Evolutionary conservation across 2,888 invertebrate species (phyloP).

Genomic region (Gari tellinella): DNA sequence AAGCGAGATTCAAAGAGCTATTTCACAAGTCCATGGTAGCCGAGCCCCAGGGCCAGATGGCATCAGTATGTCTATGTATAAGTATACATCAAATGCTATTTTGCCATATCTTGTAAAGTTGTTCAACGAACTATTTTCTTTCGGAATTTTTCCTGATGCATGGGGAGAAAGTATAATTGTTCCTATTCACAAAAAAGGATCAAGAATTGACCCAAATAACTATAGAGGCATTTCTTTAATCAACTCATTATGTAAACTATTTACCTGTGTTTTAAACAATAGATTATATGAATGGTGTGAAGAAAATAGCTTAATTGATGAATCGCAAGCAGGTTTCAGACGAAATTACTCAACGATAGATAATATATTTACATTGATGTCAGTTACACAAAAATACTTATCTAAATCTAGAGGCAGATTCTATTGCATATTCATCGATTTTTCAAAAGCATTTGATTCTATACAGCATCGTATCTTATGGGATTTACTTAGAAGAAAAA

Average conservation of each 20-base stretch:
- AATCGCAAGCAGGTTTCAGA: conserved; percentile 31
- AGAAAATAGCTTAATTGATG: no score
- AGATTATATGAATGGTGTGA: no score
- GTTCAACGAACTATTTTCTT: conserved; percentile 17
- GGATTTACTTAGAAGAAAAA: conserved; percentile 6
- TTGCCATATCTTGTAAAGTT: not conserved
- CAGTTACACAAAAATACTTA: conserved; percentile 22
- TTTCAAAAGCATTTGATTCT: no score
- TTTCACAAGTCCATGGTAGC: not conserved
- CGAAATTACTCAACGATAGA: conserved; percentile 26
- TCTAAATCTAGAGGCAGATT: conserved; percentile 11
- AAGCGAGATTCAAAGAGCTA: not conserved
- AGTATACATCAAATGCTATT: not conserved
- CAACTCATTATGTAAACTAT: not conserved
- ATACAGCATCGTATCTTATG: no score
- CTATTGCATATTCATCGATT: no score
- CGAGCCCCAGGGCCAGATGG: conserved; percentile 2
- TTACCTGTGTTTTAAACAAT: no score
- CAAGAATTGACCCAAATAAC: conserved; percentile 16
- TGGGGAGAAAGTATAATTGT: conserved; percentile 21
- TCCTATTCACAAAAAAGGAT: conserved; percentile 30
- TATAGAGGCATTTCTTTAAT: conserved; percentile 1
- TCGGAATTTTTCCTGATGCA: conserved; percentile 8
- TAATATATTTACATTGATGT: conserved; percentile 29
- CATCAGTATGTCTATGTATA: not conserved